Base-by-base conservation (phyloP, 2,888 invertebrate species). In the Apamea crenata region DNA sequence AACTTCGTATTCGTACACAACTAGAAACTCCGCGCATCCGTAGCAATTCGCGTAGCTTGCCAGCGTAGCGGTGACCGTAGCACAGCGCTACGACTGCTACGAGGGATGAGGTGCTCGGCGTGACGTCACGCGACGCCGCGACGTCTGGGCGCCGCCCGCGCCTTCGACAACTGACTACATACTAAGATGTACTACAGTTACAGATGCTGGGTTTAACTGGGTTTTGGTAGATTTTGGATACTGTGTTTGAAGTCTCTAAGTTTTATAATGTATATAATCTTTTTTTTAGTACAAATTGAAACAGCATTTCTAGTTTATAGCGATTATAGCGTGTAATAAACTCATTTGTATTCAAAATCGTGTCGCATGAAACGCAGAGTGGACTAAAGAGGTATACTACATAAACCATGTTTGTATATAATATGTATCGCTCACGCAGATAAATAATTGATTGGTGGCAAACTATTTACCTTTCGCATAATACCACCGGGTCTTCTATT, bases 51-150 rank as follows among this genome's bases (percentile, higher is more conserved):
- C 53, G 83, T 77, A 73, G 68, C 76, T 67, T 16, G 63, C 16
- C 72, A n/a, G 59, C 74, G 47, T 56, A 56, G 66, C 61, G 25
- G 50, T 65, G 25, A 53, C 10, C 67, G 77, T 77, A 81, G 79
- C 69, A 59, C 72, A 40, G 68, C 36, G 74, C 77, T 79, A 75
- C 67, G 71, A 56, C n/a, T n/a, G 73, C 76, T 61, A 81, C 80
- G 59, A 59, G 75, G 65, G 73, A 77, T 56, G 81, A 82, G 87
- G 90, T 84, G 82, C 74, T 78, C 66, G 36, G 50, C 25, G 44
- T 76, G 79, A 78, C 74, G 84, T 90, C 90, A 91, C 86, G 77
- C n/a, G 87, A 80, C 91, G 92, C 88, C 92, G 85, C 91, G 90
- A 81, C 92, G 90, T 89, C 91, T 89, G 88, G 90, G 89, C 91